Evolutionary conservation across 2,888 invertebrate species (phyloP), one percentile per base, ranked within the genome.

Genomic region (Acutogordius australiensis): DNA sequence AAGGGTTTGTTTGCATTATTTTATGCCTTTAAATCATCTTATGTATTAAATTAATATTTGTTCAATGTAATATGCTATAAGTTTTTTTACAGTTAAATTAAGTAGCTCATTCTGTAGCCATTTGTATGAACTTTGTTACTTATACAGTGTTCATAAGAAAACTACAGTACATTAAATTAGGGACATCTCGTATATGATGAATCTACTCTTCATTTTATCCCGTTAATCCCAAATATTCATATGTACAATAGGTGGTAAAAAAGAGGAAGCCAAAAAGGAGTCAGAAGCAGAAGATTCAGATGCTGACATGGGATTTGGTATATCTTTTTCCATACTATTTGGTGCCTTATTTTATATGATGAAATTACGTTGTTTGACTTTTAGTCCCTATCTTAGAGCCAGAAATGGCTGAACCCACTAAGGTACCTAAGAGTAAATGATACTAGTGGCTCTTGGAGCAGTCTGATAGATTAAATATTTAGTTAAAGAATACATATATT

Each of bases 371-470:
- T n/a, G n/a, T n/a, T n/a, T 51, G 26, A 51, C 26, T 51, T 4
- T 51, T 26, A 13, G 44, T 8, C 4, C 8, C 8, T 37, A 63
- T 64, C 1, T 60, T 61, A 26, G 76, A 78, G 2, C 71, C 71
- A 1, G 74, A 71, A 67, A 68, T 73, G 45, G 77, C 78, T 30
- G 78, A 78, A 60, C 76, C 76, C 65, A 67, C 74, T 30, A 78
- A 79, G 68, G n/a, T n/a, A n/a, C n/a, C n/a, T n/a, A n/a, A n/a
- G n/a, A n/a, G n/a, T n/a, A n/a, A n/a, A n/a, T n/a, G n/a, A n/a
- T n/a, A n/a, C n/a, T n/a, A n/a, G n/a, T n/a, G n/a, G n/a, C n/a
- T n/a, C n/a, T n/a, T n/a, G n/a, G n/a, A n/a, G n/a, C n/a, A n/a
- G n/a, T n/a, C n/a, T n/a, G n/a, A n/a, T n/a, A n/a, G n/a, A n/a